phyloP scores from a whole-genome alignment of 2,113 vertebrate genomes.

The Oryzias woworae region DNA sequence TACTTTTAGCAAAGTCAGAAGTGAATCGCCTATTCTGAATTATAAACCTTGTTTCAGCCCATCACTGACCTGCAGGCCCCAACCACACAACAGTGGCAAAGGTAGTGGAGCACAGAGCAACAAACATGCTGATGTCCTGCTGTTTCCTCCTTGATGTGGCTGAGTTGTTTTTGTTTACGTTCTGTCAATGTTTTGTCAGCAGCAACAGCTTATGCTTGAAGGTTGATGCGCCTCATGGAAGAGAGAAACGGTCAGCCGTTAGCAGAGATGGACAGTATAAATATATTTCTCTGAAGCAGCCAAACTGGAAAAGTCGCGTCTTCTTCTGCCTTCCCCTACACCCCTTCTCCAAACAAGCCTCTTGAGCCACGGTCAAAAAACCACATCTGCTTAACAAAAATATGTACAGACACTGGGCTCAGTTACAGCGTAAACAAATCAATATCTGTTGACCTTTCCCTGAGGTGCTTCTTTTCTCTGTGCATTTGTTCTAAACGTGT shows the following conservation, averaged over 20 bases:
- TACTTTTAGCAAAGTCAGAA: conserved; percentile 5
- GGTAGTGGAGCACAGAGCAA: not conserved
- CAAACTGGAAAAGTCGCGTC: conserved; percentile 62
- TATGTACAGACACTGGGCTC: conserved; percentile 8
- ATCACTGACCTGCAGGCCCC: conserved; percentile 10
- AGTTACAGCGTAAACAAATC: not conserved
- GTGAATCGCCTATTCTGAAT: not conserved
- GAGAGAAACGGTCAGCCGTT: conserved; percentile 24
- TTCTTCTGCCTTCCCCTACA: conserved; percentile 30
- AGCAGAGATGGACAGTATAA: conserved; percentile 60
- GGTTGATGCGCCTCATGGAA: conserved; percentile 6
- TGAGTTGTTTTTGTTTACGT: conserved; percentile 20
- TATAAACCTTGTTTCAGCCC: conserved; percentile 12
- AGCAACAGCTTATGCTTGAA: not conserved
- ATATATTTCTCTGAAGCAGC: conserved; percentile 55
- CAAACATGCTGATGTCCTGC: conserved; percentile 6
- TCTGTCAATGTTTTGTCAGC: conserved; percentile 13
- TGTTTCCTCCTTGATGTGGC: not conserved
- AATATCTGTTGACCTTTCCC: not conserved
- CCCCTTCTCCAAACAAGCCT: conserved; percentile 41
- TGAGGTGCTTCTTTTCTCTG: not conserved
- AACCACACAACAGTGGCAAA: conserved; percentile 12
- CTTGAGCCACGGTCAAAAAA: conserved; percentile 33
- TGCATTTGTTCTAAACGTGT: not conserved
- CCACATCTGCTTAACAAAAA: conserved; percentile 1